Conservation (phyloP, 2,888 invertebrate genomes). For the Ganaspis brasiliensis region DNA sequence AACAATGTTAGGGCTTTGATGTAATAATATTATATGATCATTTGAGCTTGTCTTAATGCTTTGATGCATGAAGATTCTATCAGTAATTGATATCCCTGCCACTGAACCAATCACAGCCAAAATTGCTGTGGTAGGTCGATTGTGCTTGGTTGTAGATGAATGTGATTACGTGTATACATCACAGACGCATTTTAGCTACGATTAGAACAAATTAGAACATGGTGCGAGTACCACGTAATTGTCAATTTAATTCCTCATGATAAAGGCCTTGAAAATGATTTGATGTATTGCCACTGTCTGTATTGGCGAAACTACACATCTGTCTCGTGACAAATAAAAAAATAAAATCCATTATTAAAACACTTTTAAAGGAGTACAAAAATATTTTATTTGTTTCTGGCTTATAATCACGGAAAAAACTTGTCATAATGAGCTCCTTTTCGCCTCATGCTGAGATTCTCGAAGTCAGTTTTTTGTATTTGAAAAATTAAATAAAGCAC, state of each 20-base stretch:
- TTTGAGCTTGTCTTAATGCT: conserved; percentile 24
- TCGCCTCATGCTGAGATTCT: too few relatives aligned
- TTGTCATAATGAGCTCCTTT: too few relatives aligned
- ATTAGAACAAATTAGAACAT: conserved; percentile 20
- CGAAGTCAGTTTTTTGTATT: too few relatives aligned
- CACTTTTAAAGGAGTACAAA: too few relatives aligned
- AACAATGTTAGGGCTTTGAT: conserved; percentile 9
- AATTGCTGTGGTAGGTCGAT: conserved; percentile 38
- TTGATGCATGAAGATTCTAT: conserved; percentile 35
- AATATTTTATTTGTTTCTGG: too few relatives aligned
- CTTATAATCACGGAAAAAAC: too few relatives aligned
- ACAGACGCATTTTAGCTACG: conserved; percentile 7
- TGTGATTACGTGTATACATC: conserved; percentile 30
- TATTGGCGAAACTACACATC: too few relatives aligned
- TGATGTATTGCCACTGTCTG: background rate
- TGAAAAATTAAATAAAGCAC: too few relatives aligned
- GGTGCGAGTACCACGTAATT: conserved; percentile 7
- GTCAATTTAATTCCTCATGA: background rate
- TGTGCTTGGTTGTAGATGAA: conserved; percentile 16
- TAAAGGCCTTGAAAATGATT: conserved; percentile 3
- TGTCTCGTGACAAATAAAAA: too few relatives aligned
- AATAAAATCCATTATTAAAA: too few relatives aligned
- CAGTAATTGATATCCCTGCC: conserved; percentile 40
- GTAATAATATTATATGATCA: conserved; percentile 3
- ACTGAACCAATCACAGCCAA: conserved; percentile 33